Evolutionary conservation across 2,888 invertebrate species (phyloP), one percentile per base, ranked within the genome.

Genomic region (Dicranocentrus wangi): DNA sequence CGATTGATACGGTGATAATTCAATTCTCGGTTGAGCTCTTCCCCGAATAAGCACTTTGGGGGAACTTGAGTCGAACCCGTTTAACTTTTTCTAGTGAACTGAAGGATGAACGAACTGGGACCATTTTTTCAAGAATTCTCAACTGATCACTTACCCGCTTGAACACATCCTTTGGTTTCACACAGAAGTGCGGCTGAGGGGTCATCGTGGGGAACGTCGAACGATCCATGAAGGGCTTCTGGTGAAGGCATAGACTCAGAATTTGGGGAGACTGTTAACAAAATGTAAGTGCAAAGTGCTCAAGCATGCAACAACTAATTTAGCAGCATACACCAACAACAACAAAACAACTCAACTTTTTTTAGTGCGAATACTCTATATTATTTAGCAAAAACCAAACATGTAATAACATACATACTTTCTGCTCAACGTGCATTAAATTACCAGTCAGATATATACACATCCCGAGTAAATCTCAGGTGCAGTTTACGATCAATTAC

Each of bases 101-200:
- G 32, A 32, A 55, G 55, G 55, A 27, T 28, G 60, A 28, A 27
- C 10, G 28, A 60, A 8, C n/a, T 32, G n/a, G 69, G 69, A 53
- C 2, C 15, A n/a, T 47, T 60, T 43, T n/a, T 53, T 28, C 32
- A 66, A 23, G 32, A 23, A 47, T 32, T 42, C 17, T 63, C 25
- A 39, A 61, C 21, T 47, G 66, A 27, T 66, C 15, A 55, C 88
- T 88, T 88, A 93, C 93, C 93, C 87, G 94, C 93, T 87, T 94
- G 93, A 69, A 96, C 91, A 89, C 96, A 96, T 87, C 94, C 95
- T 10, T 93, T 90, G 0, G 92, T 91, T 78, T 93, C 90, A 89
- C 96, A 96, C 17, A 94, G 88, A 42, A 55, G 60, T 1, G 10
- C 27, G 78, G 55, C 53, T 53, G 39, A 10, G 32, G 47, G n/a